A percentile compares a stretch with the other conserved stretches of the same genome.
phyloP scores from a whole-genome alignment of 1,140 invertebrate genomes.

The Agraylea sexmaculata region DNA sequence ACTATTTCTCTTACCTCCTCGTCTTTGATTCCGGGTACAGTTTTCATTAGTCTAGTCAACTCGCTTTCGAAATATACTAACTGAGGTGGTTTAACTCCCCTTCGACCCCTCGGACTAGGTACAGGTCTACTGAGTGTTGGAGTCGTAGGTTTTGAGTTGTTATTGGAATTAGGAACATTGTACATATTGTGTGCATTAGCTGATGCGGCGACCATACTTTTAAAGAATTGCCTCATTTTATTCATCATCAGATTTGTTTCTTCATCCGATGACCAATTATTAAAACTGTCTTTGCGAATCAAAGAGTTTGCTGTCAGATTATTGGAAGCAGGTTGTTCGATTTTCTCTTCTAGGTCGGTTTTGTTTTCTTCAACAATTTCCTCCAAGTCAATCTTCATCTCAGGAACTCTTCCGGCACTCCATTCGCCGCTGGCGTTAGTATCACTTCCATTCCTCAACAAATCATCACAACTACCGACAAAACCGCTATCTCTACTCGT shows the following conservation, averaged over 20 bases:
- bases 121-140: constrained; percentile 42
- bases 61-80: constrained; percentile 80
- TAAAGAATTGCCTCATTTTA: constrained; percentile 84
- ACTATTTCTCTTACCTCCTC: constrained; percentile 85
- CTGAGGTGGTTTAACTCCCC: constrained; percentile 64
- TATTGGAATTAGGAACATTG: constrained; percentile 23
- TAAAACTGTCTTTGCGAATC: constrained; percentile 77
- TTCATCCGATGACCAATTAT: constrained; percentile 87
- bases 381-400: constrained; percentile 43
- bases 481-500: constrained; percentile 78
- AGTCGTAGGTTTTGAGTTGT: constrained; percentile 31
- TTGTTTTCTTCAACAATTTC: constrained; percentile 43
- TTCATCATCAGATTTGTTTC: constrained; percentile 92
- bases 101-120: constrained; percentile 43
- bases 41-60: constrained; percentile 82
- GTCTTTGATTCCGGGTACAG: constrained; percentile 77
- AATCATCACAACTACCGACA: constrained; percentile 76
- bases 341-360: constrained; percentile 33
- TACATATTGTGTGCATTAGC: constrained; percentile 39
- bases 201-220: constrained; percentile 65
- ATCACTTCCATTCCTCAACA: constrained; percentile 53
- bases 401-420: constrained; percentile 34
- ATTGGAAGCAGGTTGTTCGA: constrained; percentile 29
- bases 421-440: constrained; percentile 39
- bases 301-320: constrained; percentile 43